Evolutionary conservation across 1,140 invertebrate species (phyloP), one percentile per base, ranked within the genome.

Genomic region (Bombus terrestris): DNA sequence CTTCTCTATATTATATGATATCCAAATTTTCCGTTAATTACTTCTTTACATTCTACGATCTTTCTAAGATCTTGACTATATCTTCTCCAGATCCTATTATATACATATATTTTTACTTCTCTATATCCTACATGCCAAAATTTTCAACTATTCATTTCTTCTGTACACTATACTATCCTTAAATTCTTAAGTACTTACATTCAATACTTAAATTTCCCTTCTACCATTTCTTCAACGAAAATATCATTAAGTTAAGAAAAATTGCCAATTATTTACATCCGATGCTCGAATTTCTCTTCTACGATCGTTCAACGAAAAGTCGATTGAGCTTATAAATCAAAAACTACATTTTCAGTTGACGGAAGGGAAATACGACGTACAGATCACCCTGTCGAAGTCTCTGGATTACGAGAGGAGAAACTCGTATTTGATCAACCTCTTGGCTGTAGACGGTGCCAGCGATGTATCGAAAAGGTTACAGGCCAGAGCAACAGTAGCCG

Each of bases 401-500:
- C 91, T 98, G 68, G 97, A 98, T 92, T 98, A 96, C 90, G 98
- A 98, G 91, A 96, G 96, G 83, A 95, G 97, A 75, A 96, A 97
- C 32, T 97, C 97, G 0, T 98, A 97, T 89, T 95, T 97, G 15
- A 95, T 98, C 82, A 96, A 96, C 66, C 93, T 98, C 0, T 93
- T 96, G 81, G 97, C 97, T 0, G 94, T 94, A 5, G 97, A 98
- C 91, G 95, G 95, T 69, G 96, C 96, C 2, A 94, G 95, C n/a
- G 96, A 96, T 72, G 92, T 93, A 28, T 92, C 91, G 6, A 96
- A 96, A 81, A 95, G 96, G 41, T 91, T 97, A 25, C 96, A 96
- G 43, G 96, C 97, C 0, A 94, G 96, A 41, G 97, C 97, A 1
- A 97, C 96, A n/a, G 96, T 98, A 13, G 96, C 97, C 0, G 96